Base-by-base conservation (phyloP, 1,140 invertebrate genomes). In the Olivierus martensii region DNA sequence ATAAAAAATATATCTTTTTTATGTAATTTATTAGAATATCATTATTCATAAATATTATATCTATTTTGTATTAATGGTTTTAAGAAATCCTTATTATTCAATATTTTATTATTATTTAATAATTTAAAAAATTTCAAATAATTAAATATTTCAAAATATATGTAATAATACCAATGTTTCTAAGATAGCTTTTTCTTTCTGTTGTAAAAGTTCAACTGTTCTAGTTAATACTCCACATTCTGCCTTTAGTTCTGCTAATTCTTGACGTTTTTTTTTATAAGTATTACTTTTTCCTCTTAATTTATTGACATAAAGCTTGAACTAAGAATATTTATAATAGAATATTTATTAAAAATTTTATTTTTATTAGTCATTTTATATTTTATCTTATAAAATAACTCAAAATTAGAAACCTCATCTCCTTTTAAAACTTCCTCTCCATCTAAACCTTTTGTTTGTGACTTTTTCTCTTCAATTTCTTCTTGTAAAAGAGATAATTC, bases 221-320 rank as follows among this genome's bases (percentile, higher is more conserved):
- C 81, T 68, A 51, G 73, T 71, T 2, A 84, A 62, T 3, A 83
- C 74, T 10, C 80, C 80, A 59, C 67, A 68, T 66, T 83, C 80
- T 15, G 84, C 82, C 69, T 79, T 78, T 17, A 83, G 66, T 44
- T 81, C 79, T 37, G 79, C 75, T 43, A 87, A 66, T 66, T 84
- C 80, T 7, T 81, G 75, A 63, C 80, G 72, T 61, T 82, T 82
- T 60, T 81, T 75, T 67, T 88, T 89, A 64, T 89, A 89, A 0
- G 82, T 69, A 3, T 79, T 80, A 62, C 82, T 85, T 62, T 85
- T 86, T 38, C 79, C 78, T 47, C 84, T 74, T 19, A 89, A 65
- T 59, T 81, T 79, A 63, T 79, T 81, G 0, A 89, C 81, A 66
- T 87, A 90, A 54, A 79, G 75, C 66, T 88, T 87, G 59, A 88